Conservation (phyloP, 2,797 vertebrate species). For the Salarias fasciatus region DNA sequence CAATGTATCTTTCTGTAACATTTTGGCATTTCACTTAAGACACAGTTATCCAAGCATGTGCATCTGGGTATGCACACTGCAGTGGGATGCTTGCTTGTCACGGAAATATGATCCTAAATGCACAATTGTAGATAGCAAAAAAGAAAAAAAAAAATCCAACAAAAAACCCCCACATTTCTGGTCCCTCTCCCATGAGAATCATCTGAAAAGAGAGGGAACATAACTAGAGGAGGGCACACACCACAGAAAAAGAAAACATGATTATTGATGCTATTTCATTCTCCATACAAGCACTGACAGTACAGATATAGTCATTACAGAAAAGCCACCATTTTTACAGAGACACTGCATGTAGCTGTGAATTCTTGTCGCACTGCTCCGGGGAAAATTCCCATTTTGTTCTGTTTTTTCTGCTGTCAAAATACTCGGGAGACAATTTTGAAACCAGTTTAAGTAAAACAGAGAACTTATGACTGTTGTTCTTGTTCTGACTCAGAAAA, state of each 20-base stretch:
- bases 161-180: slow-evolving; percentile 13
- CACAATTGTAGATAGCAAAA: slow-evolving; percentile 26
- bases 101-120: slow-evolving; percentile 33
- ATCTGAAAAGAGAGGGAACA: slow-evolving; percentile 25
- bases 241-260: slow-evolving; percentile 46
- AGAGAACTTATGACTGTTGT: slow-evolving; percentile 25
- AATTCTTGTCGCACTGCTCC: slow-evolving; percentile 33
- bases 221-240: slow-evolving; percentile 18
- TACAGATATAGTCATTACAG: slow-evolving; percentile 44
- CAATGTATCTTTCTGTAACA: slow-evolving; percentile 59
- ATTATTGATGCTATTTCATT: slow-evolving; percentile 61
- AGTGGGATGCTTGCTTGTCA: slow-evolving; percentile 35
- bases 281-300: slow-evolving; percentile 27
- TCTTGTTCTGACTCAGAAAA: not conserved
- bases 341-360: slow-evolving; percentile 19
- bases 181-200: slow-evolving; percentile 30
- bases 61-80: slow-evolving; percentile 30
- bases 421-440: slow-evolving; percentile 49
- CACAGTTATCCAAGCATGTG: slow-evolving; percentile 29
- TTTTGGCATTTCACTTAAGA: slow-evolving; percentile 69
- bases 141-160: not conserved
- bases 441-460: slow-evolving; percentile 24
- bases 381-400: slow-evolving; percentile 48
- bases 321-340: slow-evolving; percentile 25
- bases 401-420: slow-evolving; percentile 50